Evolutionary conservation across 2,888 invertebrate species (phyloP).

Genomic region (Stenichneumon culpator): DNA sequence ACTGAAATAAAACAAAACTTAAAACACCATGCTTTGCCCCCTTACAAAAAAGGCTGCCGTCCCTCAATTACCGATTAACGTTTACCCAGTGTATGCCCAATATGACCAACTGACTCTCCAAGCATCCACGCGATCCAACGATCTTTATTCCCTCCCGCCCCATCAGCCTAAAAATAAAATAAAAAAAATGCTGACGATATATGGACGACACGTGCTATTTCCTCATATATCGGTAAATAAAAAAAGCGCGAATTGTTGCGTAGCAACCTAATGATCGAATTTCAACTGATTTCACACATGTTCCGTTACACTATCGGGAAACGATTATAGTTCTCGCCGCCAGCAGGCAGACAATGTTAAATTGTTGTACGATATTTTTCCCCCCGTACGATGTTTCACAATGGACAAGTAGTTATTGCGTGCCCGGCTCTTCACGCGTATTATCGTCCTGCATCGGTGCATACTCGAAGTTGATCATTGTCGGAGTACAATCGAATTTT

Average conservation of each 20-base stretch:
- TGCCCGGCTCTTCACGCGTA: constrained; percentile 6
- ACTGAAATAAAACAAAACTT: neutral
- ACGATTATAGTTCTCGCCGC: constrained; percentile 55
- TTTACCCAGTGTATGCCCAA: constrained; percentile 4
- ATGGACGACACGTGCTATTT: constrained; percentile 40
- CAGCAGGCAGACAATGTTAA: neutral
- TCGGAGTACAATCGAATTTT: constrained; percentile 1
- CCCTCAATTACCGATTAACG: constrained; percentile 26
- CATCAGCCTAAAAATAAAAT: neutral
- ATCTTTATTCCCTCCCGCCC: neutral
- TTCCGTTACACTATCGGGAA: constrained; percentile 57
- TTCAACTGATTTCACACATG: constrained; percentile 79
- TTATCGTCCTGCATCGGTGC: constrained; percentile 5
- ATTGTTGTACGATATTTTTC: constrained; percentile 3
- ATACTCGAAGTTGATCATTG: constrained; percentile 13
- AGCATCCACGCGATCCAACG: neutral
- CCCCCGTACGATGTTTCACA: neutral
- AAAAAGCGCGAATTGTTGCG: constrained; percentile 60
- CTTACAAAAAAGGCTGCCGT: constrained; percentile 24
- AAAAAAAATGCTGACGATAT: constrained; percentile 43
- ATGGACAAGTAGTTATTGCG: neutral
- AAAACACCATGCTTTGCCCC: neutral
- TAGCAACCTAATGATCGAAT: constrained; percentile 50
- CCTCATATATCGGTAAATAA: constrained; percentile 19
- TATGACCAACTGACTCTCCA: constrained; percentile 58